These are phyloP conservation scores for Lucifuga dentata DNA, from an alignment of 2,113 vertebrate genomes.

Conservation along the genomic window DNA sequence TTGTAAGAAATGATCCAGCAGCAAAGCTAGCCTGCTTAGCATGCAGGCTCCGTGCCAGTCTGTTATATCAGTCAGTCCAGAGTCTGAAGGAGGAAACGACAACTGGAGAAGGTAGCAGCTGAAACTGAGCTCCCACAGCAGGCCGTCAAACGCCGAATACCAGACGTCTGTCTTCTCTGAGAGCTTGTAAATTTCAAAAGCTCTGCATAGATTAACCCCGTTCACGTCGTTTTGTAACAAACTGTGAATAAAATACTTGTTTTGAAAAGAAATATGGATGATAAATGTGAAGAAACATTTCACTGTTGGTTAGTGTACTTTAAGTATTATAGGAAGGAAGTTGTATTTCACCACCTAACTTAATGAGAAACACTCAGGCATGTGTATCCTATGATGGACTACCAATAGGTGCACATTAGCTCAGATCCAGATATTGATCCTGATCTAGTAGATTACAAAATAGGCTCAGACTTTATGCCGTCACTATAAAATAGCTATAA, in stretches of 20 bases:
- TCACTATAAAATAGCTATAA: too few species aligned
- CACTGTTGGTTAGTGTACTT: constrained; percentile 2
- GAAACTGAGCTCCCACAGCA: constrained; percentile 45
- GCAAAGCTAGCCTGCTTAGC: constrained; percentile 38
- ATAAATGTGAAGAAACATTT: constrained; percentile 9
- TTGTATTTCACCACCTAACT: too few species aligned
- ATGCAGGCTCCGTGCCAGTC: constrained; percentile 27
- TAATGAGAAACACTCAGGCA: too few species aligned
- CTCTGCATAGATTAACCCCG: constrained; percentile 31
- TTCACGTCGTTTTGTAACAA: constrained; percentile 35
- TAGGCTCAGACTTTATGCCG: too few species aligned
- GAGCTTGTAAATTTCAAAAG: constrained; percentile 56
- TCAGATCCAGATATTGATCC: too few species aligned
- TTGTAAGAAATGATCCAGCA: constrained; percentile 24
- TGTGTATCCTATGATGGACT: too few species aligned
- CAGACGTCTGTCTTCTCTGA: constrained; percentile 65
- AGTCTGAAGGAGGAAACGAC: constrained; percentile 32
- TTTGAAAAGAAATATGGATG: constrained; percentile 3
- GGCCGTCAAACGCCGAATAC: constrained; percentile 62
- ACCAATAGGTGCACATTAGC: too few species aligned
- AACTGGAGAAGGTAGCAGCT: constrained; percentile 33
- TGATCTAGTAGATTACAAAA: too few species aligned
- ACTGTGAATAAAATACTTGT: constrained; percentile 14
- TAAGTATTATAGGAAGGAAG: background rate
- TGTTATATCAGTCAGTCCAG: constrained; percentile 40